Conservation (phyloP, 2,888 invertebrate species). For the Liodrosophila aerea region DNA sequence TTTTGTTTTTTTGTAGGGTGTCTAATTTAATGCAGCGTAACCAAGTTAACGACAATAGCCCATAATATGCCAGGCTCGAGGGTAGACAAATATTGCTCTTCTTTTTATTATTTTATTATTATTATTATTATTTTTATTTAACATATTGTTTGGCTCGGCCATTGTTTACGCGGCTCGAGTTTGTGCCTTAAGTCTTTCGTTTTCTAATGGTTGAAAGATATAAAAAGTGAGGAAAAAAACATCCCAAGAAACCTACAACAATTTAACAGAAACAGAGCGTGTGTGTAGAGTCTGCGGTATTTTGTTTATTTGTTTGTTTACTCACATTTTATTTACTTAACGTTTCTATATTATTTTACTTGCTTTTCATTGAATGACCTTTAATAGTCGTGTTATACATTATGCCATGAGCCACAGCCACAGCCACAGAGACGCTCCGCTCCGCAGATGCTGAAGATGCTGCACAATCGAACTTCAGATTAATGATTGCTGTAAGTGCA, state of each 20-base stretch:
- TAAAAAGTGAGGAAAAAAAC: constrained; percentile 29
- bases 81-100: constrained; percentile 42
- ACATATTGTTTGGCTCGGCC: constrained; percentile 15
- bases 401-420: constrained; percentile 57
- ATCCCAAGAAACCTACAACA: constrained; percentile 14
- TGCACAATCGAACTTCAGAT: constrained; percentile 61
- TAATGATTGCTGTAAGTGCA: constrained; percentile 60
- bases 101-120: background rate
- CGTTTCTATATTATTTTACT: constrained; percentile 29
- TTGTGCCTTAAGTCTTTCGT: constrained; percentile 73
- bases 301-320: constrained; percentile 52
- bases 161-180: constrained; percentile 42
- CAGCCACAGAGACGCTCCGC: background rate
- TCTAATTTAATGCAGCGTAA: constrained; percentile 41
- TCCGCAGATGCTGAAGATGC: constrained; percentile 13
- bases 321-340: constrained; percentile 59
- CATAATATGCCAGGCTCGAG: constrained; percentile 25
- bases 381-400: constrained; percentile 70
- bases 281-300: constrained; percentile 39
- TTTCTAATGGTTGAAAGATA: constrained; percentile 2
- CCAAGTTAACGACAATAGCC: constrained; percentile 26
- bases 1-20: constrained; percentile 25
- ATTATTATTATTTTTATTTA: constrained; percentile 3
- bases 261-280: constrained; percentile 63
- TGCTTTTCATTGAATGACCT: constrained; percentile 57